Conservation (phyloP, 2,113 vertebrate genomes). For the Ptychochromis oligacanthus region DNA sequence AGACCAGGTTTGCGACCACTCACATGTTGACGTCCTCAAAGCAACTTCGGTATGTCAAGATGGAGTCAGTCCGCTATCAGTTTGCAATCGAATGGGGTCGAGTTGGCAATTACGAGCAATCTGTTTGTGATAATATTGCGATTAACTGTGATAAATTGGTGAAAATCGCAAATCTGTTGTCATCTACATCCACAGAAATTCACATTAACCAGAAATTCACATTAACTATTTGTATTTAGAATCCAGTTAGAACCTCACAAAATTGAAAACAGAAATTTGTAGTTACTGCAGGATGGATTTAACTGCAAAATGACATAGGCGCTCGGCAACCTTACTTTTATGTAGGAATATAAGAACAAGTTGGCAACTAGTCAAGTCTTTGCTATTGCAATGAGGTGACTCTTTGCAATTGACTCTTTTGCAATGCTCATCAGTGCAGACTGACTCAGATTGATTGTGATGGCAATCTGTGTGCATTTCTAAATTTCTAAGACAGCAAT, state of each 20-base stretch:
- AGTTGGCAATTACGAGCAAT: background rate
- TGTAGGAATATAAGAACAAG: background rate
- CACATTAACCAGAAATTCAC: background rate
- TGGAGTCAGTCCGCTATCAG: too few species aligned
- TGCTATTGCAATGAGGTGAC: too few species aligned
- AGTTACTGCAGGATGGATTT: background rate
- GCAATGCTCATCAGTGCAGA: too few species aligned
- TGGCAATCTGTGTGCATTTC: conserved; percentile 59
- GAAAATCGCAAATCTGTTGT: too few species aligned
- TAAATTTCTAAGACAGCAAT: background rate
- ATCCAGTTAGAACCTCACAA: background rate
- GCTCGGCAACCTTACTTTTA: background rate
- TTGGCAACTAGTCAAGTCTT: background rate
- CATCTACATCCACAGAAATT: background rate
- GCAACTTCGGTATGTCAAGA: too few species aligned
- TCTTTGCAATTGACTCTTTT: too few species aligned
- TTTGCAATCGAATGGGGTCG: background rate
- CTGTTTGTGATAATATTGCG: background rate
- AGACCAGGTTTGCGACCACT: too few species aligned
- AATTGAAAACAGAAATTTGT: rapidly evolving
- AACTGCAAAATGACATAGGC: rapidly evolving
- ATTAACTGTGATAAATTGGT: background rate
- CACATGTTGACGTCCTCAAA: too few species aligned
- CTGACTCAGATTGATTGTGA: too few species aligned
- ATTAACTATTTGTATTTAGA: background rate